These are phyloP conservation scores for Pseudomyrmex sp. DNA, from an alignment of 1,140 invertebrate genomes.

Conservation along the genomic window DNA sequence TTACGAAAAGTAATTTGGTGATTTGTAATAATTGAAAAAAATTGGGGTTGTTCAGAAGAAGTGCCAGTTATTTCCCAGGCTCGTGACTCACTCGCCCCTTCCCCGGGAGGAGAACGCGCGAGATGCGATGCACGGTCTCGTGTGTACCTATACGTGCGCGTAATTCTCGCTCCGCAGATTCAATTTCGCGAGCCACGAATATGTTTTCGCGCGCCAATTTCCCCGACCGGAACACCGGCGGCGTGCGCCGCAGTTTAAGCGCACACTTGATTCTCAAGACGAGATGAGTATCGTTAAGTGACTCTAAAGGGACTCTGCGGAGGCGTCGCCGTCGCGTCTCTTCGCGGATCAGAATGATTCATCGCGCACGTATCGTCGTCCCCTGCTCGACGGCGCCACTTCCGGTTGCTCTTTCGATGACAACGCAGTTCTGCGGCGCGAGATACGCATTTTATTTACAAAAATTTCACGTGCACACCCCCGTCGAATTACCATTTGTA, in stretches of 20 bases:
- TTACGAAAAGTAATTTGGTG: slow-evolving; percentile 26
- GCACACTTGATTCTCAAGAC: slow-evolving; percentile 33
- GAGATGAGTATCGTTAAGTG: slow-evolving; percentile 19
- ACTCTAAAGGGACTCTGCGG: slow-evolving; percentile 43
- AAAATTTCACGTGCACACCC: neutral
- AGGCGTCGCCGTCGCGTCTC: slow-evolving; percentile 45
- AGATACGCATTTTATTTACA: neutral
- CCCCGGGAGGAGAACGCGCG: slow-evolving; percentile 1
- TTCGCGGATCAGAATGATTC: slow-evolving; percentile 44
- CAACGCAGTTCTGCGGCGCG: slow-evolving; percentile 25
- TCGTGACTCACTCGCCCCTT: slow-evolving; percentile 33
- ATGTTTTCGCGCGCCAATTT: slow-evolving; percentile 48
- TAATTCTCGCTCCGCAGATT: slow-evolving; percentile 22
- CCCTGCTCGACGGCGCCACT: slow-evolving; percentile 39
- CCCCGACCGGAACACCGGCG: slow-evolving; percentile 6
- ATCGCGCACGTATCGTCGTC: slow-evolving; percentile 26
- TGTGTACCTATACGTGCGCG: neutral
- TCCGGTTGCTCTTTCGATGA: slow-evolving; percentile 38
- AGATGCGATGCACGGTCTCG: no score
- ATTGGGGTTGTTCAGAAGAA: slow-evolving; percentile 26
- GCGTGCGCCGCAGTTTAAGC: neutral
- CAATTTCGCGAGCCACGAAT: slow-evolving; percentile 29
- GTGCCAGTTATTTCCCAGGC: slow-evolving; percentile 27
- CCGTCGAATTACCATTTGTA: neutral
- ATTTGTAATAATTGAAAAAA: slow-evolving; percentile 50